Evolutionary conservation across 2,888 invertebrate species (phyloP).

Genomic region (Eilema caniola): DNA sequence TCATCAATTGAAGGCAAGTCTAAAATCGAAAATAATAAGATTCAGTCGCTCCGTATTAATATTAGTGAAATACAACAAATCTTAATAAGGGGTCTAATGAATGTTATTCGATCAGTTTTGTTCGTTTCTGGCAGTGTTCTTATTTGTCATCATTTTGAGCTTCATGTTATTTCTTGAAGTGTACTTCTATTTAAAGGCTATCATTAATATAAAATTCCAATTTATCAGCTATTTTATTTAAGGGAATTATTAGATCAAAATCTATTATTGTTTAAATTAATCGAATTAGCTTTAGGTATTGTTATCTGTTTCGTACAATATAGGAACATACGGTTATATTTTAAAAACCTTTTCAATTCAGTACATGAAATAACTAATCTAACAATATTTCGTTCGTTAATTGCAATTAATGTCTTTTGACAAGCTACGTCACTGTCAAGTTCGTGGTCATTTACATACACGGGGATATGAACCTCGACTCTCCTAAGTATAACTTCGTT

Average conservation of each 20-base stretch:
- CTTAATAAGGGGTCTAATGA: slow-evolving; percentile 23
- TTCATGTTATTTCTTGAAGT: slow-evolving; percentile 19
- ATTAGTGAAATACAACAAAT: slow-evolving; percentile 35
- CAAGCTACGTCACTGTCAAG: slow-evolving; percentile 64
- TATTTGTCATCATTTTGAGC: slow-evolving; percentile 45
- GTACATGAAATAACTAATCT: slow-evolving; percentile 22
- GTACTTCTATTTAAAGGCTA: background rate
- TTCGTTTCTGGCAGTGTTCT: slow-evolving; percentile 45
- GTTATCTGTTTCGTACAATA: slow-evolving; percentile 14
- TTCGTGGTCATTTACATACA: slow-evolving; percentile 35
- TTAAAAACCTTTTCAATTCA: slow-evolving; percentile 8
- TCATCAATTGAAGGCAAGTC: slow-evolving; percentile 24
- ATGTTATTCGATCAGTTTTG: slow-evolving; percentile 26
- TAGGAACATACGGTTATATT: slow-evolving; percentile 20
- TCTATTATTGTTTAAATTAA: slow-evolving; percentile 12
- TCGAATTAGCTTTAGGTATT: background rate
- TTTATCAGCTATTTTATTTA: slow-evolving; percentile 1
- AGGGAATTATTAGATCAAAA: background rate
- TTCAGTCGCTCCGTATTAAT: slow-evolving; percentile 48
- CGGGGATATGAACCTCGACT: slow-evolving; percentile 42
- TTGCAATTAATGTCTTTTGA: slow-evolving; percentile 75
- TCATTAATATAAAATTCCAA: background rate
- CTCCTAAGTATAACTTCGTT: slow-evolving; percentile 55
- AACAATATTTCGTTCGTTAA: slow-evolving; percentile 45
- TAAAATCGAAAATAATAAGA: slow-evolving; percentile 37